Base-by-base conservation (phyloP, 2,797 vertebrate species). In the Protonibea diacanthus region DNA sequence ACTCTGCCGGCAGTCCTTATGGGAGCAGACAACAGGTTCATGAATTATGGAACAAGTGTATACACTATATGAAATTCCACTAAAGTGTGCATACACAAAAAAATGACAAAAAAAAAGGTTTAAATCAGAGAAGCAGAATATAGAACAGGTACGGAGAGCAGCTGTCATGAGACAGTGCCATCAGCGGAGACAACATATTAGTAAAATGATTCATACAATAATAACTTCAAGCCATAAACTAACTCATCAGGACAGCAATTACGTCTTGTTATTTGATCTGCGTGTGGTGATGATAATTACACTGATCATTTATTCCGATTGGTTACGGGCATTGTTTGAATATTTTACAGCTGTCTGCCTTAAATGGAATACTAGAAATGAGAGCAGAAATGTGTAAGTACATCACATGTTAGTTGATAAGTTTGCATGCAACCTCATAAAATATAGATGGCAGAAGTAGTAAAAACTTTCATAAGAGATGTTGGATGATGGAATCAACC, bases 211-310 rank as follows among this genome's bases (percentile, higher is more conserved):
- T 75, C 27, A 84, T 61, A 44, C 71, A 33, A 20, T 65, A 27
- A 73, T 69, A n/a, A 49, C 25, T 65, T 71, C 44, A 72, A 74
- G 64, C 60, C 25, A 72, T 63, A 65, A 13, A 60, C 9, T 17
- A 38, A 48, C 25, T 62, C 55, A 73, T 83, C 73, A 49, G 61
- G 55, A 68, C 52, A 58, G 44, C 52, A 76, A 80, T 72, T 68
- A 53, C 53, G 40, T 33, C 53, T 55, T 59, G 10, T 78, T 48
- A 78, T 71, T 55, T 68, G 21, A 77, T 52, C 15, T 69, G 12
- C 21, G 49, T 58, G 38, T 63, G 7, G 18, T 63, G 61, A 53
- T 59, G 58, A 85, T 76, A 48, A 78, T 74, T 72, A 58, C 8
- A 64, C 25, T 29, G 13, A 71, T 78, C 5, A 78, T 61, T 42